Conservation (phyloP, 2,888 invertebrate genomes). For the Philaethria dido region DNA sequence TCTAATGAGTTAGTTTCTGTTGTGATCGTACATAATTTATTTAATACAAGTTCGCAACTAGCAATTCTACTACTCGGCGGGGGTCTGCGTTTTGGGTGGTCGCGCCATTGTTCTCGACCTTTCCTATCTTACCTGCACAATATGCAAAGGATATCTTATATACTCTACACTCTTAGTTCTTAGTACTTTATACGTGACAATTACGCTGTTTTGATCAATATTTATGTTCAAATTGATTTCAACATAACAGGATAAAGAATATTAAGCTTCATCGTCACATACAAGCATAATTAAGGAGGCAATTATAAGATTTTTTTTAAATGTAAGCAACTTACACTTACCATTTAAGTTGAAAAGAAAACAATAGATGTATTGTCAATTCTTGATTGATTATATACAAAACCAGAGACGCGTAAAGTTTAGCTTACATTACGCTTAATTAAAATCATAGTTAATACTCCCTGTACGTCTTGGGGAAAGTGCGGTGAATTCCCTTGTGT, state of each 20-base stretch:
- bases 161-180: background rate
- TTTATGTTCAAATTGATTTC: background rate
- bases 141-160: background rate
- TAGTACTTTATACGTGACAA: background rate
- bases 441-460: slow-evolving; percentile 44
- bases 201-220: background rate
- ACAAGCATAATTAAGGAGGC: background rate
- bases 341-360: no score
- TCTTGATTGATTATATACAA: background rate
- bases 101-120: slow-evolving; percentile 18
- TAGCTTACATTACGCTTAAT: slow-evolving; percentile 42
- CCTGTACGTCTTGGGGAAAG: slow-evolving; percentile 29
- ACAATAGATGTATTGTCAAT: background rate
- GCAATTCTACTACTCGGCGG: slow-evolving; percentile 7
- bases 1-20: background rate
- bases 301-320: no score
- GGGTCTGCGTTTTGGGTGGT: slow-evolving; percentile 16
- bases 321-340: background rate
- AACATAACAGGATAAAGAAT: no score
- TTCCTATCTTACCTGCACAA: slow-evolving; percentile 4
- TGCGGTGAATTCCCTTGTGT: slow-evolving; percentile 39
- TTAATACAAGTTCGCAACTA: slow-evolving; percentile 3
- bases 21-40: slow-evolving; percentile 8
- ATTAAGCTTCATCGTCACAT: background rate
- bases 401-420: slow-evolving; percentile 32